These are phyloP conservation scores for Drosophila triauraria DNA, from an alignment of 1,140 invertebrate genomes.

Conservation along the genomic window DNA sequence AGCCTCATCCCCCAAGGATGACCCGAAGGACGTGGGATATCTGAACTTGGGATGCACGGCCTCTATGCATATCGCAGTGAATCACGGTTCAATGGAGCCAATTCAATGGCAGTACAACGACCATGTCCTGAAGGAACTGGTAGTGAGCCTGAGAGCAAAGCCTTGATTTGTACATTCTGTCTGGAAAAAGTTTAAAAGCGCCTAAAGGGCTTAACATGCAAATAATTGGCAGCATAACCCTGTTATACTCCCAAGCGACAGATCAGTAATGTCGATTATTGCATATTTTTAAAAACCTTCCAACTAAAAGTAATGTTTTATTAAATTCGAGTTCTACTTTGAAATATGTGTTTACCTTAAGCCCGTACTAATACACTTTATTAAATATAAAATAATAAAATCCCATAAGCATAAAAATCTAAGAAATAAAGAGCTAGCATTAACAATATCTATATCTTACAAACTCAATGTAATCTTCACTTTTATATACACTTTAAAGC, in stretches of 20 bases:
- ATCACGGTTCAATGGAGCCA: constrained; percentile 43
- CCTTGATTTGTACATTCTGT: constrained; percentile 4
- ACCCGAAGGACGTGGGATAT: constrained; percentile 23
- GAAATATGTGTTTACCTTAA: too few relatives aligned
- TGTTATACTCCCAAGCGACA: not conserved
- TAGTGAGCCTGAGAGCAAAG: not conserved
- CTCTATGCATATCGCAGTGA: constrained; percentile 20
- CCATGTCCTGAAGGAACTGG: not conserved
- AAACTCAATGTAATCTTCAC: constrained; percentile 3
- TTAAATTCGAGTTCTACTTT: too few relatives aligned
- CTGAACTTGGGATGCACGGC: constrained; percentile 18
- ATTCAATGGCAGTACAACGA: constrained; percentile 9
- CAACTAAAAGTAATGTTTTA: not conserved
- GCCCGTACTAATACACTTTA: too few relatives aligned
- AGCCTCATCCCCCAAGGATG: constrained; percentile 1
- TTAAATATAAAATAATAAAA: not conserved
- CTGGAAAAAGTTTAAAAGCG: not conserved
- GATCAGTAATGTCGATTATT: not conserved
- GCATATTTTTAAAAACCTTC: not conserved
- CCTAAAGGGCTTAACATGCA: not conserved
- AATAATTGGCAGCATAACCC: constrained; percentile 11
- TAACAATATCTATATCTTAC: too few relatives aligned
- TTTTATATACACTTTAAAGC: constrained; percentile 16
- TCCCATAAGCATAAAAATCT: too few relatives aligned
- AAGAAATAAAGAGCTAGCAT: too few relatives aligned